These are phyloP conservation scores for Mamestra brassicae DNA, from an alignment of 2,888 invertebrate species.

Conservation along the genomic window DNA sequence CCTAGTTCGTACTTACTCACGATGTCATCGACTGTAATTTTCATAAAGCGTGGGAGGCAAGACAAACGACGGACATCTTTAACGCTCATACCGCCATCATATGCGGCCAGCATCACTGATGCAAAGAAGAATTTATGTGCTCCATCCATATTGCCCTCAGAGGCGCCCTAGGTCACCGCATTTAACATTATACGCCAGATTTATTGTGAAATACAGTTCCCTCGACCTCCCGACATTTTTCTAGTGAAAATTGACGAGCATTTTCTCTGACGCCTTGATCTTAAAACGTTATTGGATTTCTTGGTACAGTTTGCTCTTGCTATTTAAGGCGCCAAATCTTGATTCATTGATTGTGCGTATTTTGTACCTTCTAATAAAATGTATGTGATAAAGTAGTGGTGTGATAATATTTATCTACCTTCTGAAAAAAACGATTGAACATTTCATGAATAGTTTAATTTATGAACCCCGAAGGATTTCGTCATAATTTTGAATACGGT, in stretches of 20 bases:
- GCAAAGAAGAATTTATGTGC: conserved; percentile 82
- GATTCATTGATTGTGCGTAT: neutral
- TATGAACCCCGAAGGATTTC: too few relatives aligned
- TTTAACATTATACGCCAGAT: conserved; percentile 72
- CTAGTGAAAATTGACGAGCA: conserved; percentile 50
- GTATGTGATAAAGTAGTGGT: too few relatives aligned
- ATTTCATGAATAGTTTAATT: too few relatives aligned
- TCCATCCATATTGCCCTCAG: conserved; percentile 70
- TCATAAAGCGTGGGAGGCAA: conserved; percentile 49
- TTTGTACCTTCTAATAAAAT: neutral
- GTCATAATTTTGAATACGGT: too few relatives aligned
- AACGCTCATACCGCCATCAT: conserved; percentile 70
- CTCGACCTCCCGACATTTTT: conserved; percentile 53
- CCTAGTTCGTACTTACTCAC: conserved; percentile 16
- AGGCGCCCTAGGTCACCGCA: conserved; percentile 47
- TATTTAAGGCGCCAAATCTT: conserved; percentile 6
- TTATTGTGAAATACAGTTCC: conserved; percentile 73
- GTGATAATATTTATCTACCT: too few relatives aligned
- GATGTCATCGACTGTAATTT: conserved; percentile 49
- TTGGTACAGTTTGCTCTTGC: conserved; percentile 20
- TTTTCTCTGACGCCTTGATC: conserved; percentile 41
- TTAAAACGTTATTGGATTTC: conserved; percentile 12
- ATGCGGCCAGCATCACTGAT: conserved; percentile 74
- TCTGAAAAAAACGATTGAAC: too few relatives aligned
- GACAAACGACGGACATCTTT: conserved; percentile 66